Evolutionary conservation across 1,140 invertebrate species (phyloP).

Genomic region (Zaprionus africanus): DNA sequence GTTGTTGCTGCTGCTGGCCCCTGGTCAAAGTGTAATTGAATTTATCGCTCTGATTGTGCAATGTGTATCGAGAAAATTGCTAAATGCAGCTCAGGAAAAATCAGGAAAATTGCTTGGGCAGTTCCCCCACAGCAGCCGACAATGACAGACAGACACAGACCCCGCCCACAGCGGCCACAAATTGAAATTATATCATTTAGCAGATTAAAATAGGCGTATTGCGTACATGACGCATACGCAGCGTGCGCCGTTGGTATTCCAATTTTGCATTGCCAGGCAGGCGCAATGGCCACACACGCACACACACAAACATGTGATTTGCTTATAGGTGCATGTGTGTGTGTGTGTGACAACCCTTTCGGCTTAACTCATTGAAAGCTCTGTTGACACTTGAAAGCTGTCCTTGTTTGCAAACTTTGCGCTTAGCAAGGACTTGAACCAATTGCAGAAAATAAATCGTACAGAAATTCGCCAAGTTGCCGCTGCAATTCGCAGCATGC

Average conservation of each 20-base stretch:
- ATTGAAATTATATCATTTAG: slow-evolving; percentile 57
- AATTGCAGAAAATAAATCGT: neutral
- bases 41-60: slow-evolving; percentile 70
- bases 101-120: slow-evolving; percentile 32
- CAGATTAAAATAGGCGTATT: slow-evolving; percentile 41
- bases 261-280: slow-evolving; percentile 10
- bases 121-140: neutral
- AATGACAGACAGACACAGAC: neutral
- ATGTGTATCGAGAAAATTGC: slow-evolving; percentile 50
- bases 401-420: slow-evolving; percentile 60
- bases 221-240: slow-evolving; percentile 61
- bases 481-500: slow-evolving; percentile 12
- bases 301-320: slow-evolving; percentile 13
- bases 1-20: slow-evolving; percentile 6
- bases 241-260: slow-evolving; percentile 14
- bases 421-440: slow-evolving; percentile 61
- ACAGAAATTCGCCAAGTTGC: slow-evolving; percentile 25
- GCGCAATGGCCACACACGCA: slow-evolving; percentile 44
- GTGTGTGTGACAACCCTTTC: slow-evolving; percentile 59
- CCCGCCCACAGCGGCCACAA: neutral
- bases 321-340: neutral
- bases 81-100: slow-evolving; percentile 59
- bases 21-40: slow-evolving; percentile 67
- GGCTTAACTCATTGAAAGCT: slow-evolving; percentile 49
- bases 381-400: slow-evolving; percentile 62